Conservation (phyloP, 2,113 vertebrate genomes). For the Aegithalos caudatus region DNA sequence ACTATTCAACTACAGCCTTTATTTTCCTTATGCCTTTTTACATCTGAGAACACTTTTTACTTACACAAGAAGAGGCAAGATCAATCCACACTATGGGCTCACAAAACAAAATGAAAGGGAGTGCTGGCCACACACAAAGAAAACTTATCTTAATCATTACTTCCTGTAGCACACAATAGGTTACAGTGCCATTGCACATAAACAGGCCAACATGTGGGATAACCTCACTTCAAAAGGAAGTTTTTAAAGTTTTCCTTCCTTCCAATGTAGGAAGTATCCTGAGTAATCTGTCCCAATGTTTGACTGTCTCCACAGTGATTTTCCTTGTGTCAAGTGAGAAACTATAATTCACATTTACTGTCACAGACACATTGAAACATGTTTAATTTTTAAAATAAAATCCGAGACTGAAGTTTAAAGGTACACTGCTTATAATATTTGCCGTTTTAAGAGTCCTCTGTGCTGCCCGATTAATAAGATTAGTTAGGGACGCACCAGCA, state of each 20-base stretch:
- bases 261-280: not conserved
- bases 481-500: not conserved
- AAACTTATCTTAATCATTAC: not conserved
- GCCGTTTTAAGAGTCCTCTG: not conserved
- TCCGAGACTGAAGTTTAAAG: not conserved
- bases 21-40: not conserved
- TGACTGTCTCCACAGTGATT: not conserved
- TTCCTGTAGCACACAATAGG: not conserved
- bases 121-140: not conserved
- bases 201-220: not conserved
- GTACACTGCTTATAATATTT: not conserved
- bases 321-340: not conserved
- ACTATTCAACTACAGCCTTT: not conserved
- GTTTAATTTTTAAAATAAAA: not conserved
- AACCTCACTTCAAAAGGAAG: not conserved
- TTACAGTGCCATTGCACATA: not conserved
- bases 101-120: not conserved
- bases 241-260: not conserved
- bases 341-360: not conserved
- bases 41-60: not conserved
- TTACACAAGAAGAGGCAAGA: not conserved
- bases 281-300: not conserved
- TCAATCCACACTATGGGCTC: not conserved
- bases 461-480: accelerated
- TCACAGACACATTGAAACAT: not conserved